Evolutionary conservation across 2,797 vertebrate genomes (phyloP).

Genomic region (Dendrocincla fuliginosa): DNA sequence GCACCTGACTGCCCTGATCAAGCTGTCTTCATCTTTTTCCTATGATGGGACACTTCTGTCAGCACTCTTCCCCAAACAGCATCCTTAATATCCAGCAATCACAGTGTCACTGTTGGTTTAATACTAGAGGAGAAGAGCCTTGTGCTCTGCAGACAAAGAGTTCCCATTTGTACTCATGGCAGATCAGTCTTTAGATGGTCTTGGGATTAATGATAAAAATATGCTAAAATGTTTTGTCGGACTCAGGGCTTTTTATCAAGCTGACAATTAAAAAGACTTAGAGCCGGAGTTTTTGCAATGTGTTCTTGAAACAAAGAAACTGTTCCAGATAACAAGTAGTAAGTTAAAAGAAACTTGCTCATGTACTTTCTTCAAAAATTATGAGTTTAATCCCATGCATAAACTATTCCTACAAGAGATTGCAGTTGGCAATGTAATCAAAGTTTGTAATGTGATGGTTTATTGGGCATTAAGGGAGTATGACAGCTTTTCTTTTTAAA

Average conservation of each 20-base stretch:
- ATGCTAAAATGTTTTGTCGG: background rate
- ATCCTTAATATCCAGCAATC: accelerated
- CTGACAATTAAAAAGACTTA: background rate
- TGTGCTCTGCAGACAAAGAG: background rate
- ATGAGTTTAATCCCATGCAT: background rate
- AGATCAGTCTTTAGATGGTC: background rate
- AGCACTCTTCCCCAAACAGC: background rate
- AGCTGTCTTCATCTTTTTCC: background rate
- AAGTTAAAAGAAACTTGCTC: background rate
- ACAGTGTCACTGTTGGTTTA: background rate
- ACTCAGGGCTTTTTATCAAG: background rate
- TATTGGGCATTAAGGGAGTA: background rate
- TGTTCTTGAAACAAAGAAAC: background rate
- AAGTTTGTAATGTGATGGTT: background rate
- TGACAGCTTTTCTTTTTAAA: background rate
- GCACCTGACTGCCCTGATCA: background rate
- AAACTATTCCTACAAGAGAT: background rate
- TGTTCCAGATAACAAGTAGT: background rate
- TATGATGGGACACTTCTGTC: background rate
- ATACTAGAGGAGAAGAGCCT: background rate
- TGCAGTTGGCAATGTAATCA: background rate
- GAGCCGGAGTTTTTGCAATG: background rate
- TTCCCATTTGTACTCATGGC: background rate
- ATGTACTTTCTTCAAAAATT: background rate
- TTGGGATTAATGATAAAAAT: background rate